Base-by-base conservation (phyloP, 2,797 vertebrate genomes). In the Myiothlypis chrysogaster region DNA sequence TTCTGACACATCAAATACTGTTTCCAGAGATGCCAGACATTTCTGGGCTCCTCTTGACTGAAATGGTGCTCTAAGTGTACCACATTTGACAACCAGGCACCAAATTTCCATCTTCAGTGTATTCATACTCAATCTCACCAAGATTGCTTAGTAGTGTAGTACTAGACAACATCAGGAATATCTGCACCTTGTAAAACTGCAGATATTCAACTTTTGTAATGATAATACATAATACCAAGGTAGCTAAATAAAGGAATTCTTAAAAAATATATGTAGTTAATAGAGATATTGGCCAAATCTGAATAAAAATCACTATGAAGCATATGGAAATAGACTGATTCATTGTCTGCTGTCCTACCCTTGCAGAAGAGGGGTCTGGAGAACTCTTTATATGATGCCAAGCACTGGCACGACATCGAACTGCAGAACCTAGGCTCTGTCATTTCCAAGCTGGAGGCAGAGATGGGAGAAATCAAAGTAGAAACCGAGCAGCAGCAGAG, bases 341-440 rank as follows among this genome's bases (percentile, higher is more conserved):
- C 63, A 21, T 16, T 39, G 30, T 76, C 63, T 93, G 19, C 32
- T 89, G 70, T 95, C 60, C 34, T 80, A 87, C 93, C 52, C 27
- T 91, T 95, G 55, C 92, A 99, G 99, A 99, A 99, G 96, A 98
- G 99, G 17, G 99, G 99, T 59, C 97, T 99, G 97, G 99, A 99
- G 96, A 99, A 98, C 94, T 98, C 98, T 4, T 94, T 99, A 90
- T 97, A 98, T 0, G 99, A 99, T 0, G 98, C 99, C 30, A 98
- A 98, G 56, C 99, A 99, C 95, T 99, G 99, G 99, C 99, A 99
- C 0, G 98, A 98, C 83, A 98, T 99, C 32, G 99, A 99, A 97
- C 98, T 99, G 77, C 99, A 99, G 98, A 99, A 99, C 88, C 96
- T 99, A 81, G 98, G 98, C 53, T 98, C 99, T 0, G 98, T 99